Percentiles rank a stretch among this genome's conserved stretches.
phyloP scores from a whole-genome alignment of 2,113 vertebrate genomes.

The Gnathonemus longibarbis region DNA sequence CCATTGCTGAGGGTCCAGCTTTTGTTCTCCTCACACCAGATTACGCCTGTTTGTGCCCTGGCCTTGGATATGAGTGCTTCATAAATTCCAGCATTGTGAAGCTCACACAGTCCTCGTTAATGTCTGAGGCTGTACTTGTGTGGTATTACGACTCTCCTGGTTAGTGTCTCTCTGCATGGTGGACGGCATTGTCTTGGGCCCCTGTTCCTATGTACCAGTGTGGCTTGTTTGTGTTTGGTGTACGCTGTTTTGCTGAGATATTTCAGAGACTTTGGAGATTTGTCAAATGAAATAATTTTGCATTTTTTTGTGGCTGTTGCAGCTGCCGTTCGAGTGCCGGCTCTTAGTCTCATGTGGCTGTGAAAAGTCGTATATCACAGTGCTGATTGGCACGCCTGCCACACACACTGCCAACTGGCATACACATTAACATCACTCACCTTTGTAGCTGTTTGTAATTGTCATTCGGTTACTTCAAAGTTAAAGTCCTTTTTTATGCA shows the following conservation, averaged over 20 bases:
- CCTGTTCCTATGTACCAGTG: not conserved
- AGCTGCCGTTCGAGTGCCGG: not conserved
- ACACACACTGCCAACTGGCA: not conserved
- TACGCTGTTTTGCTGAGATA: not conserved
- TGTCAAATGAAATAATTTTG: not conserved
- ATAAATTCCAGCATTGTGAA: not conserved
- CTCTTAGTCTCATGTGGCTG: not conserved
- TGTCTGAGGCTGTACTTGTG: not conserved
- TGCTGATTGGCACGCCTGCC: not conserved
- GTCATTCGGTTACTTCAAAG: not conserved
- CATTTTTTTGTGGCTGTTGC: not conserved
- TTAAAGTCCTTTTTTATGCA: not conserved
- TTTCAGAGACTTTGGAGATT: not conserved
- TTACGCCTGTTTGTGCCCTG: not conserved
- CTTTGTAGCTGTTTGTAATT: not conserved
- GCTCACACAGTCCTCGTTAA: not conserved
- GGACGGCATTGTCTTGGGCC: not conserved
- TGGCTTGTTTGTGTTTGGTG: not conserved
- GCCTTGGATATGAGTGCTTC: not conserved
- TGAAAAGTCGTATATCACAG: not conserved
- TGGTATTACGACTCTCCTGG: not conserved
- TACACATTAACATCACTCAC: not conserved
- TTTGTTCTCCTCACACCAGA: not conserved
- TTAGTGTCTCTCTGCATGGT: not conserved
- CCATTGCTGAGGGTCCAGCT: not conserved